phyloP scores from a whole-genome alignment of 2,888 invertebrate genomes.

The Drosophila meridiana region DNA sequence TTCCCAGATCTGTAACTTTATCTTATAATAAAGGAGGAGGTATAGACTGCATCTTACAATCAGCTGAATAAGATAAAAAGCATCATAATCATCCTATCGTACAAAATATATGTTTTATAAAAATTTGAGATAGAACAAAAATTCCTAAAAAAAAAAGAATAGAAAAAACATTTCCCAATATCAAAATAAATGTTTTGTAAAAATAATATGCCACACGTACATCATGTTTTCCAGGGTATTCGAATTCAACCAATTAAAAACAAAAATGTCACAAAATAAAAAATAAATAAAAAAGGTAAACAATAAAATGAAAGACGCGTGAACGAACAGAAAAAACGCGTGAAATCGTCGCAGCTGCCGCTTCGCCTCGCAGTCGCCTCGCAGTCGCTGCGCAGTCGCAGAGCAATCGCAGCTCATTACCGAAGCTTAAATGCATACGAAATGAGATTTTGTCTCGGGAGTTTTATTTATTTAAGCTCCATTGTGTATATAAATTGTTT shows the following conservation, averaged over 20 bases:
- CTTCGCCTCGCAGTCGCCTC: background rate
- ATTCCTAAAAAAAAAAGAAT: too few species aligned
- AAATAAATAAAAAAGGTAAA: conserved; percentile 2
- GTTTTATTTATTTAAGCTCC: conserved; percentile 59
- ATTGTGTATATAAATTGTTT: conserved; percentile 59
- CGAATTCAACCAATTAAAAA: conserved; percentile 12
- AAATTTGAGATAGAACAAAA: too few species aligned
- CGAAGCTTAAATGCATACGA: conserved; percentile 80
- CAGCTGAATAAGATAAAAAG: too few species aligned
- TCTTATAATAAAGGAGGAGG: too few species aligned
- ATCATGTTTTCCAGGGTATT: conserved; percentile 5
- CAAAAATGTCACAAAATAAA: conserved; percentile 17
- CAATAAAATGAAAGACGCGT: conserved; percentile 41
- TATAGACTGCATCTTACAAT: too few species aligned
- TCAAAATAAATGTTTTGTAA: background rate
- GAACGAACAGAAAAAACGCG: conserved; percentile 29
- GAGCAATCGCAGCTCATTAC: conserved; percentile 56
- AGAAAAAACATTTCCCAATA: too few species aligned
- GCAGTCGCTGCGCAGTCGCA: conserved; percentile 28
- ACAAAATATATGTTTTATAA: too few species aligned
- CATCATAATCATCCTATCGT: too few species aligned
- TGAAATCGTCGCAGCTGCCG: conserved; percentile 38
- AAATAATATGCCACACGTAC: background rate
- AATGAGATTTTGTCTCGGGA: conserved; percentile 71
- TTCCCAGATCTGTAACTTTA: too few species aligned